Evolutionary conservation across 2,797 vertebrate species (phyloP).

Genomic region (Sebastes ruberrimus): DNA sequence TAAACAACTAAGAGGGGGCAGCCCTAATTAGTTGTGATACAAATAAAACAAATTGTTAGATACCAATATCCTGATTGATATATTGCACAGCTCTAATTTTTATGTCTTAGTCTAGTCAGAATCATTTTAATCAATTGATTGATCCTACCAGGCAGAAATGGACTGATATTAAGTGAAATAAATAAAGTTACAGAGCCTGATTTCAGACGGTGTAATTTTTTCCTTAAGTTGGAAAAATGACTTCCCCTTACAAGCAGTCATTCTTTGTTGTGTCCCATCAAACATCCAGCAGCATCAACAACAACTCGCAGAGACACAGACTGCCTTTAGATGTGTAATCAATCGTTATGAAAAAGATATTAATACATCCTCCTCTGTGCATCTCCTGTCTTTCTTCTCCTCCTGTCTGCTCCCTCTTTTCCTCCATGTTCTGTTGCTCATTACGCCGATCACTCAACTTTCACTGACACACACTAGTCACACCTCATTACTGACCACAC

Average conservation of each 20-base stretch:
- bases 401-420: conserved; percentile 6
- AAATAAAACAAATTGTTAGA: neutral
- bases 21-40: neutral
- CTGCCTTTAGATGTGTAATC: conserved; percentile 49
- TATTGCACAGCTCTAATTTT: neutral
- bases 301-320: neutral
- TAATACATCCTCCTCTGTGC: conserved; percentile 4
- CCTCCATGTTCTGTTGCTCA: conserved; percentile 50
- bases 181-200: neutral
- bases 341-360: conserved; percentile 39
- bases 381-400: conserved; percentile 6
- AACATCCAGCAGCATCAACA: conserved; percentile 11
- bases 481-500: conserved; percentile 71
- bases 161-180: neutral
- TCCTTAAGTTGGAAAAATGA: neutral
- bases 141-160: neutral
- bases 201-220: neutral
- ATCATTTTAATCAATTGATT: neutral
- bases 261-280: conserved; percentile 10
- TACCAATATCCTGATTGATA: neutral
- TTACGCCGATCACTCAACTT: conserved; percentile 73
- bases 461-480: conserved; percentile 65
- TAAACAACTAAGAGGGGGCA: too few relatives aligned
- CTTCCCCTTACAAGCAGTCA: neutral
- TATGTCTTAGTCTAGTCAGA: too few relatives aligned